Conservation (phyloP, 2,888 invertebrate species). For the Drosophila setosimentum region DNA sequence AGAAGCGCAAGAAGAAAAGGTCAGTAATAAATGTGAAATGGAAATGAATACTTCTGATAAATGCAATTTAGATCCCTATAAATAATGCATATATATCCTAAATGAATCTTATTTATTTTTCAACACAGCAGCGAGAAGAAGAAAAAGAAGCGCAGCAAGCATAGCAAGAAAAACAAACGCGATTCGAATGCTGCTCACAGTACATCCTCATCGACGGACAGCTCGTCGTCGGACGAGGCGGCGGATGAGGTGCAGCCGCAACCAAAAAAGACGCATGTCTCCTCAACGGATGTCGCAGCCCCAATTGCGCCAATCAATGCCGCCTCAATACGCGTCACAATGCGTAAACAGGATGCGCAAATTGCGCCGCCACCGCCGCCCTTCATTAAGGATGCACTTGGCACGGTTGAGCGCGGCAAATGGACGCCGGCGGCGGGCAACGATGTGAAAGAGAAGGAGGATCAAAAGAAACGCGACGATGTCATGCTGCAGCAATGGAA, state of each 20-base stretch:
- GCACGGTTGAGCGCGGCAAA: slow-evolving; percentile 66
- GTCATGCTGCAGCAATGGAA: slow-evolving; percentile 87
- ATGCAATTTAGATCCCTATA: background rate
- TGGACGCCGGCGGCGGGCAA: slow-evolving; percentile 83
- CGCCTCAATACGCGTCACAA: slow-evolving; percentile 88
- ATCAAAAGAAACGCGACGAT: slow-evolving; percentile 86
- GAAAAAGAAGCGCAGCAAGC: slow-evolving; percentile 85
- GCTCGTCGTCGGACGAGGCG: slow-evolving; percentile 71
- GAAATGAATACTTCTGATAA: background rate
- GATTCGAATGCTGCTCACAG: slow-evolving; percentile 47
- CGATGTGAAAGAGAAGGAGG: slow-evolving; percentile 59
- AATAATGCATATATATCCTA: background rate
- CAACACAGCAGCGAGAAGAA: slow-evolving; percentile 85
- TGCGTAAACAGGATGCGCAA: slow-evolving; percentile 85
- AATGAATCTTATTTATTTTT: background rate
- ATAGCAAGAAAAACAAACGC: slow-evolving; percentile 86
- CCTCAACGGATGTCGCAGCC: slow-evolving; percentile 20
- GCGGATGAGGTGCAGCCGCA: slow-evolving; percentile 56
- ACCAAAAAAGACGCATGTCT: slow-evolving; percentile 55
- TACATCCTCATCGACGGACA: slow-evolving; percentile 70
- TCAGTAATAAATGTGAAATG: slow-evolving; percentile 63
- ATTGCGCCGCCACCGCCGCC: slow-evolving; percentile 64
- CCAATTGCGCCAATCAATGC: slow-evolving; percentile 69
- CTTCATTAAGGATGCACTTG: slow-evolving; percentile 53
- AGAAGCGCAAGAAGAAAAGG: slow-evolving; percentile 87